Percentiles rank a stretch among this genome's conserved stretches.
phyloP scores from a whole-genome alignment of 37 sponge, comb jelly and placozoan species.

The Halichondria panicea region DNA sequence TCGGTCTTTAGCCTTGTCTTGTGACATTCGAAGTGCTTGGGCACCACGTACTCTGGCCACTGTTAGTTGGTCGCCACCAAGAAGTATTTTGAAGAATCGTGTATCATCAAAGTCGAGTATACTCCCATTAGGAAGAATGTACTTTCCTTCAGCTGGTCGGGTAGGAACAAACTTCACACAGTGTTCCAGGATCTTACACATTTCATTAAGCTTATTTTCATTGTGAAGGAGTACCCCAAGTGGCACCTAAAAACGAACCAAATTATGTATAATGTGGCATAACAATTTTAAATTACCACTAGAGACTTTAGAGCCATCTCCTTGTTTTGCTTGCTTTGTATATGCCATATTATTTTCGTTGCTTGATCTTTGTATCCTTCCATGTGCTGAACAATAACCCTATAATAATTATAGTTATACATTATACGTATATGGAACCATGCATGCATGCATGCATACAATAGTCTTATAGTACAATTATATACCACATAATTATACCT shows the following conservation, averaged over 20 bases:
- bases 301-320: slow-evolving; percentile 24
- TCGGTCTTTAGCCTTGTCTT: slow-evolving; percentile 18
- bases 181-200: slow-evolving; percentile 9
- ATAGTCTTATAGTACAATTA: no score
- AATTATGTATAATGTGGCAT: slow-evolving; percentile 6
- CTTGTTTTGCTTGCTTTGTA: slow-evolving; percentile 12
- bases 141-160: neutral
- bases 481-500: slow-evolving; percentile 11
- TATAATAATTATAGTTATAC: neutral
- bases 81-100: neutral
- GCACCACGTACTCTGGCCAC: slow-evolving; percentile 12
- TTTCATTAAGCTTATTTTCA: slow-evolving; percentile 49
- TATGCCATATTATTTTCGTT: slow-evolving; percentile 3
- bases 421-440: neutral
- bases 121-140: slow-evolving; percentile 4
- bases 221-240: slow-evolving; percentile 25
- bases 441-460: no score
- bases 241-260: slow-evolving; percentile 22
- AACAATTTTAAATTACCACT: neutral
- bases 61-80: slow-evolving; percentile 44
- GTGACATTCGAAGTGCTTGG: slow-evolving; percentile 9
- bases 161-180: slow-evolving; percentile 23
- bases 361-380: slow-evolving; percentile 9
- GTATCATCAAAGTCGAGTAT: slow-evolving; percentile 10
- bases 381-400: slow-evolving; percentile 7